These are phyloP conservation scores for Drosophila pseudotalamancana DNA, from an alignment of 2,888 invertebrate species.

Conservation along the genomic window DNA sequence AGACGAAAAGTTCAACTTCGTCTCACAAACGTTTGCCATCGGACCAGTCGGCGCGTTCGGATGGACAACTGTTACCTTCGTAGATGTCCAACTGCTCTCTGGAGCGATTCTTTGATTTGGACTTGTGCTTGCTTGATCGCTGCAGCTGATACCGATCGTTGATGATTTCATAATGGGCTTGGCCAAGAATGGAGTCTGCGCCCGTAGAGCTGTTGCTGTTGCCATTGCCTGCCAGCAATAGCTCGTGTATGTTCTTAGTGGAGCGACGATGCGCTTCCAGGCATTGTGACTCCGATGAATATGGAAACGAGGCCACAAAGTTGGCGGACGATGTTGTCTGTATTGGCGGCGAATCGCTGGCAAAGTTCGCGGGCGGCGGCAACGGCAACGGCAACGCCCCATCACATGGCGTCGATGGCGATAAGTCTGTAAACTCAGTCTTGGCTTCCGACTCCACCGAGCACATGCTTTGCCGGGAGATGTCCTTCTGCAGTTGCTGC, in stretches of 20 bases:
- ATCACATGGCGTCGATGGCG: constrained; percentile 83
- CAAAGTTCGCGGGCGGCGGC: constrained; percentile 71
- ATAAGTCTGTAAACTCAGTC: constrained; percentile 84
- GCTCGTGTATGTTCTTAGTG: constrained; percentile 82
- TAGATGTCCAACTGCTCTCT: constrained; percentile 72
- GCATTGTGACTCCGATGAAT: constrained; percentile 84
- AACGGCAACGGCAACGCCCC: constrained; percentile 51
- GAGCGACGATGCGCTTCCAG: constrained; percentile 84
- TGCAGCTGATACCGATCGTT: constrained; percentile 75
- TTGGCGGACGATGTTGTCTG: constrained; percentile 57
- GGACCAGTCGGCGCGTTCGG: constrained; percentile 81
- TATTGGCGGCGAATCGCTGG: constrained; percentile 55
- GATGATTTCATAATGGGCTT: constrained; percentile 85
- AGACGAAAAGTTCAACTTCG: constrained; percentile 84
- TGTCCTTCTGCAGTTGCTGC: constrained; percentile 81
- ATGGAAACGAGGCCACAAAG: constrained; percentile 83
- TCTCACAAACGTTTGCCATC: constrained; percentile 83
- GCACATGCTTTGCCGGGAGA: constrained; percentile 83
- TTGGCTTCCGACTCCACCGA: constrained; percentile 84
- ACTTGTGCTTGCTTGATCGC: constrained; percentile 58
- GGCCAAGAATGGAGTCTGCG: constrained; percentile 83
- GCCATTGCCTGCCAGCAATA: constrained; percentile 85
- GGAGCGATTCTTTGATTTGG: constrained; percentile 58
- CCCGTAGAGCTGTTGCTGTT: constrained; percentile 4
- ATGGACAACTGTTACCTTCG: constrained; percentile 59